These are phyloP conservation scores for Novumbra hubbsi DNA, from an alignment of 2,797 vertebrate genomes.

Conservation along the genomic window DNA sequence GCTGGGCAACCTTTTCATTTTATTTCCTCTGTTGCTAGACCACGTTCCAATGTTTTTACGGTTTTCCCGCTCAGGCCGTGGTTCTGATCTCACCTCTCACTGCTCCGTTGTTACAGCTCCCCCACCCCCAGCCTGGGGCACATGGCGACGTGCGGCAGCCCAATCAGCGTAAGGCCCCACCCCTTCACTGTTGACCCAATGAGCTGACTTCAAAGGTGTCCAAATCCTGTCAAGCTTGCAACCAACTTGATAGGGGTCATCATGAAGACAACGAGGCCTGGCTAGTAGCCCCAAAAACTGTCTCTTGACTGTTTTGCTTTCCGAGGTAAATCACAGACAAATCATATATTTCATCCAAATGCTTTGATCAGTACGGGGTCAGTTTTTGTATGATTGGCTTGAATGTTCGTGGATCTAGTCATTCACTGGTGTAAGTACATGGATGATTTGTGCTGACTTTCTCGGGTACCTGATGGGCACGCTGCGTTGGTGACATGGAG, in stretches of 20 bases:
- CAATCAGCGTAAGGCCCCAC: not conserved
- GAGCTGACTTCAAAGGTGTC: not conserved
- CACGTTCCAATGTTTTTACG: not conserved
- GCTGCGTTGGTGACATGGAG: not conserved
- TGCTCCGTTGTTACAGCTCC: not conserved
- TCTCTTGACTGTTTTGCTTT: not conserved
- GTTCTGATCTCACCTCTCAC: not conserved
- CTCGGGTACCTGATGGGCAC: not conserved
- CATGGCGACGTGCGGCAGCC: not conserved
- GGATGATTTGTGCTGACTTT: not conserved
- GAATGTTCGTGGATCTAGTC: too few relatives aligned
- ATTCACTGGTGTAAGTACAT: not conserved
- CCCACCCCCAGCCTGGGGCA: not conserved
- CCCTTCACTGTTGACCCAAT: not conserved
- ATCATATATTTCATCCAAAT: not conserved
- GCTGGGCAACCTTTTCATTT: not conserved
- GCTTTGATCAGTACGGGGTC: not conserved
- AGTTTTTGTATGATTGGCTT: not conserved
- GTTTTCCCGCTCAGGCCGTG: not conserved
- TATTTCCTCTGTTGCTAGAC: not conserved
- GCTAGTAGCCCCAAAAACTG: not conserved
- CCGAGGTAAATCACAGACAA: not conserved
- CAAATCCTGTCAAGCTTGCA: not conserved
- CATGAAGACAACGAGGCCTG: not conserved
- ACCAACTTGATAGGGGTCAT: not conserved